phyloP scores from a whole-genome alignment of 2,888 invertebrate genomes.

The Drosophila atripex region DNA sequence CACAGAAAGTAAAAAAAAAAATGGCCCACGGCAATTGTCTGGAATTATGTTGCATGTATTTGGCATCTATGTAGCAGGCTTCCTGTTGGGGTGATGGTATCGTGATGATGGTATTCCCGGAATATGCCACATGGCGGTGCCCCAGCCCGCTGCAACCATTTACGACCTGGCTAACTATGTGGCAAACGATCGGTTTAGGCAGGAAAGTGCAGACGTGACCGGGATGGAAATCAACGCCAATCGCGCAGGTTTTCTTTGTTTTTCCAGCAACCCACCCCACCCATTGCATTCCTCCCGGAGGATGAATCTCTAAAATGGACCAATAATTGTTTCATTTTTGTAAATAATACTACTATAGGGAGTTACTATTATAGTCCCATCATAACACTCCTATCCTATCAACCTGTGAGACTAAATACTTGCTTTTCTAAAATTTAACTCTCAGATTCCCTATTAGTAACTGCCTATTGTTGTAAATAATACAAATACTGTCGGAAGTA shows the following conservation, averaged over 20 bases:
- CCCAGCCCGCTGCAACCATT: too few relatives aligned
- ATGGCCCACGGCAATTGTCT: slow-evolving; percentile 15
- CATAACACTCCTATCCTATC: too few relatives aligned
- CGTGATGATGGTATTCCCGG: slow-evolving; percentile 18
- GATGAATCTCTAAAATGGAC: background rate
- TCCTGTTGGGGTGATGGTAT: slow-evolving; percentile 24
- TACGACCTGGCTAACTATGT: background rate
- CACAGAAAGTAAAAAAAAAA: background rate
- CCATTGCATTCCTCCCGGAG: background rate
- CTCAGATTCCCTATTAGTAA: too few relatives aligned
- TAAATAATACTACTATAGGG: too few relatives aligned
- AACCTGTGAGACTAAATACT: too few relatives aligned
- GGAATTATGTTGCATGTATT: slow-evolving; percentile 18
- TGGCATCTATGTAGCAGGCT: too few relatives aligned
- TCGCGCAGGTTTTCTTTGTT: background rate
- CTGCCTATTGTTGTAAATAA: too few relatives aligned
- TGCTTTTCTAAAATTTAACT: too few relatives aligned
- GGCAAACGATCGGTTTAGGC: slow-evolving; percentile 21
- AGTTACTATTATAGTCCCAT: too few relatives aligned
- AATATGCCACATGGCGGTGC: background rate
- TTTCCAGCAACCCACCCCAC: too few relatives aligned
- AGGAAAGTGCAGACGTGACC: slow-evolving; percentile 17
- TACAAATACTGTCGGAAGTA: too few relatives aligned
- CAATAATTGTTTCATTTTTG: too few relatives aligned
- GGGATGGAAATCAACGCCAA: background rate